Base-by-base conservation (phyloP, 2,888 invertebrate species). In the Gymnosoma rotundatum region DNA sequence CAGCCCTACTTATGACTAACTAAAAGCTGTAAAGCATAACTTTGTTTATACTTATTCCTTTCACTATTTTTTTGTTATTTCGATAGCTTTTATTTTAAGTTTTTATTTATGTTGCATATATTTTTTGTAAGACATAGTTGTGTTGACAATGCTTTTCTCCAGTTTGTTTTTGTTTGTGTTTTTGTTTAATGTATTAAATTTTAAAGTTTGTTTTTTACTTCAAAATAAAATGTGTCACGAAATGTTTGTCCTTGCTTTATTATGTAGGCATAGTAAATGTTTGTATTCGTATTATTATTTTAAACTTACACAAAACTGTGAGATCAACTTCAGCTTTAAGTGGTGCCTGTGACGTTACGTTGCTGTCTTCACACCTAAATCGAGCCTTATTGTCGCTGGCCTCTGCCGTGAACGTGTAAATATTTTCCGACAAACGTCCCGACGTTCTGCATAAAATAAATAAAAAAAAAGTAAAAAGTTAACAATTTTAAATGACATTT, bases 311-410 rank as follows among this genome's bases (percentile, higher is more conserved):
- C 56, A 97, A 93, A 3, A 99, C 98, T 73, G 96, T 96, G 78
- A 98, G 94, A 88, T 96, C 96, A 83, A 98, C 95, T 92, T 97
- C 96, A 1, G 96, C 95, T 87, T 96, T 96, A 89, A 98, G 93
- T 0, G 98, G 97, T 81, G 95, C 94, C 89, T 95, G 95, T 86
- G 96, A 97, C 96, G 97, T 97, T 61, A 97, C 94, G 90, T 97
- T 98, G 90, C 96, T 96, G 0, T 98, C 98, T 91, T 98, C 97
- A 92, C 99, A 99, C 82, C 96, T 95, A 92, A 98, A 99, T 87
- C 96, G 93, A 8, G 98, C 98, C 90, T 97, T 97, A 93, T 99
- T 98, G 93, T 99, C 99, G 25, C 95, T 95, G 0, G 97, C 96
- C 89, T 96, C 96, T 0, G 98, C 98, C 36, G 95, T 95, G 93